Evolutionary conservation across 1,140 invertebrate genomes (phyloP).

Genomic region (Anthonomus grandis): DNA sequence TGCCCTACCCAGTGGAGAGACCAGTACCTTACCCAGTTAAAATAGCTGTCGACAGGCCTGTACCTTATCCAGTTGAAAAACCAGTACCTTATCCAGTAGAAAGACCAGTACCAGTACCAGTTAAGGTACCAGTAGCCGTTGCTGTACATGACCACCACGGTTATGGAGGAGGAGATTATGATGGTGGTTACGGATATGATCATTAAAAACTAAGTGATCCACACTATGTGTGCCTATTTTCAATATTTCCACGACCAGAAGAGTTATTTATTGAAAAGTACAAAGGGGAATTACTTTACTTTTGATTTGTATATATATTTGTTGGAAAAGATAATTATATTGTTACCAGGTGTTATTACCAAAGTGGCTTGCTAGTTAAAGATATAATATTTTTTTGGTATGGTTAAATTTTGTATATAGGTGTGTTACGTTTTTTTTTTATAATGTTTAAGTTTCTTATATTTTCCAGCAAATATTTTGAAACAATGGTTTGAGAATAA

Average conservation of each 20-base stretch:
- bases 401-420: background rate
- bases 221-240: constrained; percentile 52
- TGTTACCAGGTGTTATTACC: background rate
- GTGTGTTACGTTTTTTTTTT: background rate
- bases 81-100: constrained; percentile 45
- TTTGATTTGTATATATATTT: background rate
- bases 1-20: constrained; percentile 32
- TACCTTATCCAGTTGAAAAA: constrained; percentile 31
- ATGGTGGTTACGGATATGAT: constrained; percentile 57
- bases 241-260: background rate
- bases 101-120: constrained; percentile 48
- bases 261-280: background rate
- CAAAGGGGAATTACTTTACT: too few species aligned
- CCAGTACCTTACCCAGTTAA: constrained; percentile 49
- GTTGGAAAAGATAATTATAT: background rate
- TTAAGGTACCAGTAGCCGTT: constrained; percentile 63
- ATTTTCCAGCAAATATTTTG: background rate
- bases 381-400: background rate
- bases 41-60: constrained; percentile 49
- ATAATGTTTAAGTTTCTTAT: background rate
- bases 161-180: constrained; percentile 57
- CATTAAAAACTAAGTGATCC: constrained; percentile 46
- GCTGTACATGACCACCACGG: constrained; percentile 58
- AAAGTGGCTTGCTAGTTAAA: constrained; percentile 1
- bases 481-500: background rate